These are phyloP conservation scores for Caenorhabditis sp. DNA, from an alignment of 2,888 invertebrate species.

Conservation along the genomic window DNA sequence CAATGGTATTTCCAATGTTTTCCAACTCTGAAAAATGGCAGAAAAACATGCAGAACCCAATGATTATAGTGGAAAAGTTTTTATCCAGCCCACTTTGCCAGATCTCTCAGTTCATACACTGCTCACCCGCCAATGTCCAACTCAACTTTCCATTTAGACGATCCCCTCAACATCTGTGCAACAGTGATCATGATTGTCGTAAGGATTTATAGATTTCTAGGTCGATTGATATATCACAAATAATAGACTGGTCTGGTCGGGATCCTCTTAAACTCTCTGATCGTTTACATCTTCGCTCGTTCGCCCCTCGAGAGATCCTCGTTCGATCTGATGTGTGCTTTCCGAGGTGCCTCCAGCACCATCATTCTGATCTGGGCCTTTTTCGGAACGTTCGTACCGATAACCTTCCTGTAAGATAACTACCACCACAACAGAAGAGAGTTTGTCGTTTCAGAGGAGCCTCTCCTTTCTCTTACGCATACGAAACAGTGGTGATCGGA, in stretches of 20 bases:
- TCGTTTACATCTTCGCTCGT: background rate
- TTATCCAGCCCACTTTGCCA: no score
- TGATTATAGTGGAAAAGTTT: no score
- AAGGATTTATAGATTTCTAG: background rate
- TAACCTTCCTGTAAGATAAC: constrained; percentile 23
- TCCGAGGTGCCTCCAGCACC: background rate
- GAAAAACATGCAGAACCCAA: no score
- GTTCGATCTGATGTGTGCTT: constrained; percentile 8
- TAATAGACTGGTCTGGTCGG: constrained; percentile 1
- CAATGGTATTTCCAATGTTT: no score
- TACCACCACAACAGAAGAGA: no score
- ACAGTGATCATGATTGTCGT: background rate
- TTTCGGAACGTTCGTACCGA: constrained; percentile 2
- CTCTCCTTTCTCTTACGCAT: background rate
- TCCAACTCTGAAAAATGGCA: no score
- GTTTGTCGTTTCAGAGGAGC: background rate
- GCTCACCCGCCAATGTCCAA: background rate
- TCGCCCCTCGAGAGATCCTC: background rate
- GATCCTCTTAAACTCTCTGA: background rate
- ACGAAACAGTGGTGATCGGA: constrained; percentile 3
- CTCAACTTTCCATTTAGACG: background rate
- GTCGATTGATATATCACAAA: no score
- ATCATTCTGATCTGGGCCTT: background rate
- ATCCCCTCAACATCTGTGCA: background rate
- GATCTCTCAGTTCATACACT: no score